Conservation (phyloP, 2,797 vertebrate genomes). For the Acipenser ruthenus region DNA sequence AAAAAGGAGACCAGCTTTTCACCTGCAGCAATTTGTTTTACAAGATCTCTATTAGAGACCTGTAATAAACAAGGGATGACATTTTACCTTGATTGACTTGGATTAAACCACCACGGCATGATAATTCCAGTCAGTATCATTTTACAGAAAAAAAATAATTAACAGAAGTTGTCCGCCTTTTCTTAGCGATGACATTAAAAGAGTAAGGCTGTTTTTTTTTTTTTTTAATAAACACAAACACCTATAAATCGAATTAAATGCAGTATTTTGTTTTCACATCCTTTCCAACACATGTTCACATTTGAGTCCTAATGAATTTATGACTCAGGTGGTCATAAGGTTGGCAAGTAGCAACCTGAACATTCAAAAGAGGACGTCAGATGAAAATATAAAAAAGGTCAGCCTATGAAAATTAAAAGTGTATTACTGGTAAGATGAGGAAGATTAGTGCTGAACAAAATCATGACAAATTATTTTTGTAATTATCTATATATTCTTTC, state of each 20-base stretch:
- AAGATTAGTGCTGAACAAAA: not conserved
- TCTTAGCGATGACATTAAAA: slow-evolving; percentile 5
- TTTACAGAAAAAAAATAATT: slow-evolving; percentile 30
- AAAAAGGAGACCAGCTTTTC: not conserved
- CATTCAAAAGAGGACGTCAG: not conserved
- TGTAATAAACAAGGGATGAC: slow-evolving; percentile 9
- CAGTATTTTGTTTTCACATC: not conserved
- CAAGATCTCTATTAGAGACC: slow-evolving; percentile 13
- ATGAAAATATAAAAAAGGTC: not conserved
- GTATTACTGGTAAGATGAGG: too few species aligned
- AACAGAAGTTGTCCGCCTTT: slow-evolving; percentile 22
- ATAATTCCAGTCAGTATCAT: slow-evolving; percentile 24
- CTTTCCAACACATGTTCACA: slow-evolving; percentile 8
- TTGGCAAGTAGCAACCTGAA: not conserved
- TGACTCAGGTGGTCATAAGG: not conserved
- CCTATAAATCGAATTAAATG: slow-evolving; percentile 16
- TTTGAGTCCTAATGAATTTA: slow-evolving; percentile 3
- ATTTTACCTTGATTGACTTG: slow-evolving; percentile 24
- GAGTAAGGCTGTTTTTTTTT: slow-evolving; percentile 6
- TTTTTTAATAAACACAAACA: slow-evolving; percentile 10
- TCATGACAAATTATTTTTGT: not conserved
- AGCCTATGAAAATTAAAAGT: not conserved
- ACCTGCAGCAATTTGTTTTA: not conserved
- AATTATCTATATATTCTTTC: not conserved
- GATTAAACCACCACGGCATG: slow-evolving; percentile 15